These are phyloP conservation scores for Porites evermanni DNA, from an alignment of 92 coral and sea anemone species.

Conservation along the genomic window DNA sequence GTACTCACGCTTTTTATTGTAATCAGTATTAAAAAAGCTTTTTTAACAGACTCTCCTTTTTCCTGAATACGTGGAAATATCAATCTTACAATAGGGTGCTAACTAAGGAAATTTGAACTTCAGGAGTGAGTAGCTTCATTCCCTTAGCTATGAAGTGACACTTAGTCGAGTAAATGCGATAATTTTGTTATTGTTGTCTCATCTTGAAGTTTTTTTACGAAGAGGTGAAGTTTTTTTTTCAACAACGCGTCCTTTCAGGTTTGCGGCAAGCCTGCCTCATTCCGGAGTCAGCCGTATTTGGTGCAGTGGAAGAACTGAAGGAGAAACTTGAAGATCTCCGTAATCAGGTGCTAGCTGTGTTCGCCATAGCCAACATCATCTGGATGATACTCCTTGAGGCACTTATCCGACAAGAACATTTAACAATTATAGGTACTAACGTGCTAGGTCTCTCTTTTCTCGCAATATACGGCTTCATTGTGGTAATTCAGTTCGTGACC, in stretches of 20 bases:
- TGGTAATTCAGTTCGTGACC: slow-evolving; percentile 82
- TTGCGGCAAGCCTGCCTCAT: slow-evolving; percentile 84
- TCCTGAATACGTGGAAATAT: too few species aligned
- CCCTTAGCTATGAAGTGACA: too few species aligned
- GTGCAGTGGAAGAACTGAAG: slow-evolving; percentile 88
- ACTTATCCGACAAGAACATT: slow-evolving; percentile 50
- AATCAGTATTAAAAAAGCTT: neutral
- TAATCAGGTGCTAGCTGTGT: slow-evolving; percentile 61
- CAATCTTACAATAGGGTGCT: too few species aligned
- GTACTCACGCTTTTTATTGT: neutral
- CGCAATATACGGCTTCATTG: slow-evolving; percentile 72
- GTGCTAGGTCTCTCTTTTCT: slow-evolving; percentile 88
- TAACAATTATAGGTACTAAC: slow-evolving; percentile 70
- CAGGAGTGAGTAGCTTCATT: too few species aligned
- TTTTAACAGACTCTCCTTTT: too few species aligned
- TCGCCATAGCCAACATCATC: slow-evolving; percentile 73
- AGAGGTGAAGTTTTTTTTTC: too few species aligned
- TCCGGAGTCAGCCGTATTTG: slow-evolving; percentile 94
- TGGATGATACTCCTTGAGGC: slow-evolving; percentile 83
- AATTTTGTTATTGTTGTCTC: too few species aligned
- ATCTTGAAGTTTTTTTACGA: too few species aligned
- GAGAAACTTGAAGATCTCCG: slow-evolving; percentile 96
- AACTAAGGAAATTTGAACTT: too few species aligned
- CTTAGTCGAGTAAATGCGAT: too few species aligned
- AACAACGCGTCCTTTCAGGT: slow-evolving; percentile 1